A percentile compares a stretch with the other conserved stretches of the same genome.
Conservation (phyloP, 2,113 vertebrate genomes). For the Callochromis pleurospilus region DNA sequence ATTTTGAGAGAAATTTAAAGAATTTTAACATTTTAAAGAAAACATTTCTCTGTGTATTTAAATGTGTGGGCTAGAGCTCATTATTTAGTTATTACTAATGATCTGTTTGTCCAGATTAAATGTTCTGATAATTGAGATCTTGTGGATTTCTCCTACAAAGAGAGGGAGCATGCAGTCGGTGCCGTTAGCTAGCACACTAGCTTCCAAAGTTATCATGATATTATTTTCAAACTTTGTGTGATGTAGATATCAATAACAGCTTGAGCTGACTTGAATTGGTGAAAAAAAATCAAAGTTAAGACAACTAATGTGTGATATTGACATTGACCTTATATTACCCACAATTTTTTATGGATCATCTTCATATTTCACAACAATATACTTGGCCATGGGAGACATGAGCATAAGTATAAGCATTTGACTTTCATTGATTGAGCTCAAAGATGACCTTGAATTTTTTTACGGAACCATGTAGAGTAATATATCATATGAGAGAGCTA, state of each 20-base stretch:
- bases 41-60: neutral
- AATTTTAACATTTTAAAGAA: neutral
- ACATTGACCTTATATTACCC: neutral
- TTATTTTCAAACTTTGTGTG: neutral
- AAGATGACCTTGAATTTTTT: neutral
- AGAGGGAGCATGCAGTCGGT: neutral
- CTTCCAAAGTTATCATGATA: neutral
- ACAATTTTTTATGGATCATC: neutral
- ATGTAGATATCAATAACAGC: neutral
- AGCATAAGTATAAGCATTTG: neutral
- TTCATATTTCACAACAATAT: neutral
- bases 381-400: neutral
- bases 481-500: neutral
- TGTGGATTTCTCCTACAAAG: neutral
- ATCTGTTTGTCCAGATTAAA: neutral
- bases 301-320: neutral
- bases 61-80: neutral
- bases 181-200: accelerated
- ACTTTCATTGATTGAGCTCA: neutral
- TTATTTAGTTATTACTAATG: neutral
- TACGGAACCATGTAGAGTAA: neutral
- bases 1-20: neutral
- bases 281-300: neutral
- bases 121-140: neutral
- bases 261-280: accelerated